Conservation (phyloP, 37 sponge, comb jelly and placozoan genomes). For the Dysidea cf. avara region DNA sequence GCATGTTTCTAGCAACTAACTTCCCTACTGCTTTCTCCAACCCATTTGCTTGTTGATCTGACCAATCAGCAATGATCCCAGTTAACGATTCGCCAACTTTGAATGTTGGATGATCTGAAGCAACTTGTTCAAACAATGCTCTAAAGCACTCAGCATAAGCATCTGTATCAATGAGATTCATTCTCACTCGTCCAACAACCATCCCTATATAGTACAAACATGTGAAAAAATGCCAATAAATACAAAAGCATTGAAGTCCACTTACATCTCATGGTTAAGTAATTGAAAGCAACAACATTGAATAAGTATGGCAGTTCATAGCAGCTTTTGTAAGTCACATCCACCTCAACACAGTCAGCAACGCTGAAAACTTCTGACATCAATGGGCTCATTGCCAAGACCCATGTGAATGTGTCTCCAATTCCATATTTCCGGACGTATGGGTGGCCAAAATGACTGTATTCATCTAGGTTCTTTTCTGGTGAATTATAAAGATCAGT, state of each 20-base stretch:
- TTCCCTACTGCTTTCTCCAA: conserved; percentile 22
- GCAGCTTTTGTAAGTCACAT: background rate
- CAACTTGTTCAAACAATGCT: too few relatives aligned
- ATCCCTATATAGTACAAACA: too few relatives aligned
- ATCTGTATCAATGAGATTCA: too few relatives aligned
- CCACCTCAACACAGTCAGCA: conserved; percentile 1
- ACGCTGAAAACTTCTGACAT: too few relatives aligned
- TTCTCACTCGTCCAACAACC: too few relatives aligned
- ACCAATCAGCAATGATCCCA: too few relatives aligned
- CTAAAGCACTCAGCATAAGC: too few relatives aligned
- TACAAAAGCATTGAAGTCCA: too few relatives aligned
- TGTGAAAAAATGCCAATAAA: too few relatives aligned
- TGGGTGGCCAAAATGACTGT: conserved; percentile 1
- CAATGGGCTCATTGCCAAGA: conserved; percentile 8
- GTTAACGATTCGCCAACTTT: too few relatives aligned
- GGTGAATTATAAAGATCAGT: too few relatives aligned
- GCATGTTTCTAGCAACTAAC: background rate
- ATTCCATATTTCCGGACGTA: background rate
- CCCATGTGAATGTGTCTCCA: background rate
- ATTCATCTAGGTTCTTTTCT: background rate
- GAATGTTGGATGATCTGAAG: too few relatives aligned
- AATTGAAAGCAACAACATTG: conserved; percentile 18
- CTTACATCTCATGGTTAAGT: background rate
- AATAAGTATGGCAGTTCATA: conserved; percentile 1
- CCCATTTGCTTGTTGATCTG: conserved; percentile 23